Conservation (phyloP, 1,140 invertebrate species). For the Propsilocerus akamusi region DNA sequence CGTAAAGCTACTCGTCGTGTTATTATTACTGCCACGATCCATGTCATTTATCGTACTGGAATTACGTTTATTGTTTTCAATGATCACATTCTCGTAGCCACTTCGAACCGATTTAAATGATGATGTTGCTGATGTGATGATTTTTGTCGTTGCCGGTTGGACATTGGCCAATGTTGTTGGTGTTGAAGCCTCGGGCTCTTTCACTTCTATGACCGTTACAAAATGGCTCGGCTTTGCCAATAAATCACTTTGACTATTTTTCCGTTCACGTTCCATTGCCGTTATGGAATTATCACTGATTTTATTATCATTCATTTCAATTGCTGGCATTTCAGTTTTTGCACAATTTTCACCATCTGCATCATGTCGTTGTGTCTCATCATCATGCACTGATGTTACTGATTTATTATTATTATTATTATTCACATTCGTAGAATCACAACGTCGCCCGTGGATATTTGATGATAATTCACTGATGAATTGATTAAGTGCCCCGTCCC, state of each 20-base stretch:
- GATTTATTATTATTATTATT: neutral
- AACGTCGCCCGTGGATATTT: conserved; percentile 19
- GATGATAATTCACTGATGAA: conserved; percentile 44
- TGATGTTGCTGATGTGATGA: conserved; percentile 8
- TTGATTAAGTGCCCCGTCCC: conserved; percentile 35
- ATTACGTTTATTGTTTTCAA: neutral
- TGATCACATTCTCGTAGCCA: conserved; percentile 1
- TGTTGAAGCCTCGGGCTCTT: conserved; percentile 27
- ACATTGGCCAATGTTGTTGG: conserved; percentile 11
- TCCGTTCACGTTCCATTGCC: neutral
- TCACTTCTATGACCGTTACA: conserved; percentile 77
- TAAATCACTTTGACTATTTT: neutral
- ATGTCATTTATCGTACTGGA: neutral
- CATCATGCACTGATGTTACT: neutral
- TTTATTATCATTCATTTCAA: conserved; percentile 1
- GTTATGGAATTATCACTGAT: neutral
- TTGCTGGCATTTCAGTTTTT: conserved; percentile 17
- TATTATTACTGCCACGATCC: neutral
- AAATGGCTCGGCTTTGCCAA: conserved; percentile 46
- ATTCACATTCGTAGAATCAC: neutral
- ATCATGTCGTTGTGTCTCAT: neutral
- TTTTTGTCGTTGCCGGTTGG: conserved; percentile 2
- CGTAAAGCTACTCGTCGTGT: conserved; percentile 7
- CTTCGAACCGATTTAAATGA: neutral
- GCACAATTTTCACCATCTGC: conserved; percentile 10